Evolutionary conservation across 2,888 invertebrate genomes (phyloP).

Genomic region (Elmis aenea): DNA sequence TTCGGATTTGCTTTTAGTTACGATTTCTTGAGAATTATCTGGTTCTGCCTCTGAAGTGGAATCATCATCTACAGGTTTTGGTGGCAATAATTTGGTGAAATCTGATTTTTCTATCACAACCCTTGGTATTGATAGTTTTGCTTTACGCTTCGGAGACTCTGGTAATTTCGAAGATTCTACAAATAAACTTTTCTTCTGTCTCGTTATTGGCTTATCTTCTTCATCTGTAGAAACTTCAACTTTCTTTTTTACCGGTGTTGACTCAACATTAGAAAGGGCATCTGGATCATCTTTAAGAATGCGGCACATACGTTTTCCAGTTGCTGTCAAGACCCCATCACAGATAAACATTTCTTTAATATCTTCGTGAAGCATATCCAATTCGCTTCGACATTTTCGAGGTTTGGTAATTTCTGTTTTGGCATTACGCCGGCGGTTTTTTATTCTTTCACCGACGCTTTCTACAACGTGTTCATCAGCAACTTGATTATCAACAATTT

Average conservation of each 20-base stretch:
- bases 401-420: conserved; percentile 10
- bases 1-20: conserved; percentile 1
- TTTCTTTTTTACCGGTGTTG: not conserved
- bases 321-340: conserved; percentile 58
- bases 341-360: conserved; percentile 66
- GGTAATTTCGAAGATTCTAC: conserved; percentile 15
- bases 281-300: conserved; percentile 30
- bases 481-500: conserved; percentile 13
- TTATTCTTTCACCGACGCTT: conserved; percentile 20
- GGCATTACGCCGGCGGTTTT: conserved; percentile 17
- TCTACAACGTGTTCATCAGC: conserved; percentile 12
- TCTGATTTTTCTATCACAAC: conserved; percentile 36
- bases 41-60: not conserved
- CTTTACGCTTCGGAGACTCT: conserved; percentile 21
- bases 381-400: conserved; percentile 45
- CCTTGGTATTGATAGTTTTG: conserved; percentile 31
- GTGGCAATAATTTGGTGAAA: conserved; percentile 31
- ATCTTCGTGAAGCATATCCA: conserved; percentile 63
- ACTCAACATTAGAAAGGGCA: conserved; percentile 19
- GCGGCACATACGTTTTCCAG: conserved; percentile 59
- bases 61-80: conserved; percentile 3
- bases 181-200: not conserved
- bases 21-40: too few relatives aligned
- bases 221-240: conserved; percentile 8
- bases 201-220: conserved; percentile 6